Evolutionary conservation across 2,113 vertebrate genomes (phyloP), one percentile per base, ranked within the genome.

Genomic region (Megaleporinus macrocephalus): DNA sequence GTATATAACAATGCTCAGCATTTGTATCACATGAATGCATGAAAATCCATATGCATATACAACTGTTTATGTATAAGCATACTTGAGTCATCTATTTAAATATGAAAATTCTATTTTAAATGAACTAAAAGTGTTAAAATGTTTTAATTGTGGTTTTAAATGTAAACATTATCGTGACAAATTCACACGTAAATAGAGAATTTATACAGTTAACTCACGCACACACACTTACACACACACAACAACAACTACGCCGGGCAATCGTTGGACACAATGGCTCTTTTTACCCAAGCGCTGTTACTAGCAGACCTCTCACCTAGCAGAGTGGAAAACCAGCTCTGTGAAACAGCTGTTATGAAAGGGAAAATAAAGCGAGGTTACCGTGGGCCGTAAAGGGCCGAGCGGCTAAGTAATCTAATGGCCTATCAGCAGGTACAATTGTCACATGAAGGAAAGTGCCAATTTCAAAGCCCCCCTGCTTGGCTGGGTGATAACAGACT

Each of bases 371-470:
- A 75, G 73, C 75, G 80, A 82, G 79, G 76, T 79, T 81, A 77
- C 53, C 29, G 72, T 62, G 73, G 59, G 53, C 47, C 49, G 69
- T 78, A 73, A 74, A 86, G 75, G 78, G 87, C 69, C 78, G 77
- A 86, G 84, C 78, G 85, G 74, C 82, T 89, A 88, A 87, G 84
- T 88, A 86, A 91, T 91, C 90, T 89, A 90, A 89, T 89, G 87
- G 88, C 80, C 86, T 86, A 87, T 89, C 89, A 89, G 89, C 88
- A 87, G 88, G 84, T 83, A 88, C 88, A 89, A 90, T 84, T 88
- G 88, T 88, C 89, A 91, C 89, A 87, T 91, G 85, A 88, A 88
- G 88, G 88, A 87, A 91, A 89, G 90, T 89, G 87, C 86, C 89
- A 90, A 87, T 90, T 91, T 90, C 87, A 90, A 87, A 90, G 89